Conservation (phyloP, 1,140 invertebrate species). For the Lepidotrigona ventralis region DNA sequence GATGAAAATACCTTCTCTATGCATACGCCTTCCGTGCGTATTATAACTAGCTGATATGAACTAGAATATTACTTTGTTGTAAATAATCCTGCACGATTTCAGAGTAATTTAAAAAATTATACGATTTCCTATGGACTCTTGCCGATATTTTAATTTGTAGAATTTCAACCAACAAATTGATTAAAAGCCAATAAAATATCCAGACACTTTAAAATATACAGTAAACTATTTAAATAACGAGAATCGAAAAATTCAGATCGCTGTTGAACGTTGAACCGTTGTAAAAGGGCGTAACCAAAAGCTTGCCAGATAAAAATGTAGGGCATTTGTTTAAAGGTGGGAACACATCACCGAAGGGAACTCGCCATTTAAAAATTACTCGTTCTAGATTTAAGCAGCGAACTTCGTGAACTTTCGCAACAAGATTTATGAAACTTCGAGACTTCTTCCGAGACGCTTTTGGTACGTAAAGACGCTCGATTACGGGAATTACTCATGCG, state of each 20-base stretch:
- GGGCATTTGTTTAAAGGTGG: neutral
- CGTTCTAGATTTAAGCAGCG: neutral
- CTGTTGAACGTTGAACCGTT: neutral
- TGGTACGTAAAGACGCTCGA: neutral
- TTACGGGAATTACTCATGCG: constrained; percentile 22
- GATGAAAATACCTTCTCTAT: too few species aligned
- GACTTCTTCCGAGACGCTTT: constrained; percentile 17
- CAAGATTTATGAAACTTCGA: constrained; percentile 34
- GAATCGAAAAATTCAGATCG: neutral
- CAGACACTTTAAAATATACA: too few species aligned
- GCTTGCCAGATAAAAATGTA: neutral
- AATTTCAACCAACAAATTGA: too few species aligned
- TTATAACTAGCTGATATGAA: too few species aligned
- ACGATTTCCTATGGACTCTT: too few species aligned
- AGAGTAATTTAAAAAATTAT: too few species aligned
- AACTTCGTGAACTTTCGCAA: constrained; percentile 11
- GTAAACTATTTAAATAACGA: too few species aligned
- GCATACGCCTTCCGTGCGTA: too few species aligned
- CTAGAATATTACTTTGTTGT: too few species aligned
- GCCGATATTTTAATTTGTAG: too few species aligned
- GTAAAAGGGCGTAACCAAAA: neutral
- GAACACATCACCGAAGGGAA: neutral
- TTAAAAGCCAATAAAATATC: too few species aligned
- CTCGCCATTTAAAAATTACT: neutral
- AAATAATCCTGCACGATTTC: too few species aligned